Evolutionary conservation across 1,140 invertebrate species (phyloP), one percentile per base, ranked within the genome.

Genomic region (Lordiphosa collinella): DNA sequence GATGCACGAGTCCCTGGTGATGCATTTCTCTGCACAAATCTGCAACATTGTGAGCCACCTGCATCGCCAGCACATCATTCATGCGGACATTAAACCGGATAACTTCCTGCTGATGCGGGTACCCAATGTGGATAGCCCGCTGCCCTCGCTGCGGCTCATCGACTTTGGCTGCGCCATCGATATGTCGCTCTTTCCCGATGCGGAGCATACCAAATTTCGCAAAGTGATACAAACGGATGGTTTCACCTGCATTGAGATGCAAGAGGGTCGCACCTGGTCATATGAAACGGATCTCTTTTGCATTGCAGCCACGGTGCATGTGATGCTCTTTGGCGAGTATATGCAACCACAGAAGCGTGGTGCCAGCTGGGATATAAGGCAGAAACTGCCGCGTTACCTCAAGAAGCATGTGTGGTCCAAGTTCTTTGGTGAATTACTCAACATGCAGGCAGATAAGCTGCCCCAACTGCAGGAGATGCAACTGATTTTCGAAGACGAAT

Each of bases 41-140:
- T 90, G 99, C 48, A 92, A 95, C 51, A 96, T 98, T 46, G 92
- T 99, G 3, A 93, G 96, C 73, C 93, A 97, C 66, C 90, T 99
- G 55, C 97, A 98, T 73, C 93, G 94, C 74, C 95, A 95, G 72
- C 92, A 94, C 89, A 97, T 99, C 51, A 95, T 99, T 52, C 98
- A 99, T 89, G 97, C 95, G 3, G 98, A 99, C 89, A 96, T 99
- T 22, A 99, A 99, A 89, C 98, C 98, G 1, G 98, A 99, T 84
- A 99, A 99, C 89, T 98, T 99, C 89, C 90, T 99, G 68, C 90
- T 98, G 37, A 93, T 94, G 90, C 82, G 86, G 16, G 82, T 88
- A 13, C 86, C 86, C 11, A 86, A 60, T 29, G 72, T 84, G 32
- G 86, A 88, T 48, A 64, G 53, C 14, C 41, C 58, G 29, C 36